Evolutionary conservation across 1,140 invertebrate species (phyloP).

Genomic region (Tetraneura akinire): DNA sequence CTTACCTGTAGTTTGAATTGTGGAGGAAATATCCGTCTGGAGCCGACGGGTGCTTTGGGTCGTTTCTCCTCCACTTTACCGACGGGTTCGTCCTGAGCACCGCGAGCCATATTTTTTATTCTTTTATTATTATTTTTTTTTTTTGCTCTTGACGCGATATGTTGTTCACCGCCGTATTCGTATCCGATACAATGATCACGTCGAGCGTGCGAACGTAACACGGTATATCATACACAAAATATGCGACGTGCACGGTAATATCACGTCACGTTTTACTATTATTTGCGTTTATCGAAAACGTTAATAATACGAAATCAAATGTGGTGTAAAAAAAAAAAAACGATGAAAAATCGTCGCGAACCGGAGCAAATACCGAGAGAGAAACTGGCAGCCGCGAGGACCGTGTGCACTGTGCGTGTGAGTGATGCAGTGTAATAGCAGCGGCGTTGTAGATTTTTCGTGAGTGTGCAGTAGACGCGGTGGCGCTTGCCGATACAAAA

Average conservation of each 20-base stretch:
- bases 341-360: background rate
- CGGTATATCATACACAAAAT: no score
- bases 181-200: background rate
- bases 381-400: background rate
- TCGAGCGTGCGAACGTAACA: background rate
- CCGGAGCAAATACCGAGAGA: background rate
- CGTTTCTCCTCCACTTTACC: constrained; percentile 59
- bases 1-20: constrained; percentile 67
- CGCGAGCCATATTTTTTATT: constrained; percentile 68
- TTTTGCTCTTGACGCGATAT: constrained; percentile 21
- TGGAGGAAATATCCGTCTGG: constrained; percentile 78
- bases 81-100: constrained; percentile 57
- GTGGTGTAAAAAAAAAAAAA: background rate
- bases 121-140: no score
- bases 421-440: constrained; percentile 4
- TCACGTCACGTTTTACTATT: no score
- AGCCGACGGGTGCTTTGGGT: constrained; percentile 63
- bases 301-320: background rate
- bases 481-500: constrained; percentile 60
- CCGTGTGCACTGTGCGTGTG: constrained; percentile 15
- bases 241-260: background rate
- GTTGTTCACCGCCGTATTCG: no score
- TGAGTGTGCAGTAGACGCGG: constrained; percentile 54
- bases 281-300: no score
- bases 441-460: constrained; percentile 40